phyloP scores from a whole-genome alignment of 2,797 vertebrate species.

The Craterocephalus amniculus region DNA sequence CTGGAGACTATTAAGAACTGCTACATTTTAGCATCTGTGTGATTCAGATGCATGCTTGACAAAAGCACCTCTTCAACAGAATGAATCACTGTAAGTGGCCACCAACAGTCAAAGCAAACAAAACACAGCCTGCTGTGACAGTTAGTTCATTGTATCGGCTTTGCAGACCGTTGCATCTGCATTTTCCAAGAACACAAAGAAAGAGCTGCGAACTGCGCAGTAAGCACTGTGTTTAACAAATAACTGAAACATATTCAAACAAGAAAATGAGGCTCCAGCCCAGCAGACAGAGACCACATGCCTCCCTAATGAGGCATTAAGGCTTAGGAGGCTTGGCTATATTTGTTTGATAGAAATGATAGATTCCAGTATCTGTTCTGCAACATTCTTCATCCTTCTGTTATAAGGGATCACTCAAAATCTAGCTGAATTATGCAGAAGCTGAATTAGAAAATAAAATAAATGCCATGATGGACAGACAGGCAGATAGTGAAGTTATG shows the following conservation, averaged over 20 bases:
- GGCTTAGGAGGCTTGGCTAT: background rate
- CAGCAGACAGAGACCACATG: constrained; percentile 33
- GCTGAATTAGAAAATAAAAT: no score
- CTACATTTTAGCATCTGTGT: background rate
- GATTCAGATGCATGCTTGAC: background rate
- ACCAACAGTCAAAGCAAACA: constrained; percentile 34
- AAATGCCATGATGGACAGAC: no score
- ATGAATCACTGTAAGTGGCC: constrained; percentile 19
- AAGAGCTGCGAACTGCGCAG: constrained; percentile 31
- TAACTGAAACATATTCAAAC: constrained; percentile 31
- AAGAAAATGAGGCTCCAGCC: constrained; percentile 28
- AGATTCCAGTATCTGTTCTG: background rate
- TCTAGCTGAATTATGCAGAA: background rate
- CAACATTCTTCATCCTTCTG: background rate
- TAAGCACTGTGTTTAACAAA: constrained; percentile 35
- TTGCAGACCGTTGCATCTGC: constrained; percentile 32
- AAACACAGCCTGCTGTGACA: constrained; percentile 11
- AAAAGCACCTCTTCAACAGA: background rate
- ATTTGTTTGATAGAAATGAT: background rate
- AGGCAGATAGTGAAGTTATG: background rate
- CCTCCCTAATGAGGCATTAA: constrained; percentile 45
- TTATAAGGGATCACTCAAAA: background rate
- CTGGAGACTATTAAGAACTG: background rate
- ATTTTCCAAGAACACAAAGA: constrained; percentile 43
- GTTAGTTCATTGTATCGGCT: constrained; percentile 45